A percentile compares a stretch with the other conserved stretches of the same genome.
phyloP scores from a whole-genome alignment of 2,113 vertebrate genomes.

The Oryzias melastigma region DNA sequence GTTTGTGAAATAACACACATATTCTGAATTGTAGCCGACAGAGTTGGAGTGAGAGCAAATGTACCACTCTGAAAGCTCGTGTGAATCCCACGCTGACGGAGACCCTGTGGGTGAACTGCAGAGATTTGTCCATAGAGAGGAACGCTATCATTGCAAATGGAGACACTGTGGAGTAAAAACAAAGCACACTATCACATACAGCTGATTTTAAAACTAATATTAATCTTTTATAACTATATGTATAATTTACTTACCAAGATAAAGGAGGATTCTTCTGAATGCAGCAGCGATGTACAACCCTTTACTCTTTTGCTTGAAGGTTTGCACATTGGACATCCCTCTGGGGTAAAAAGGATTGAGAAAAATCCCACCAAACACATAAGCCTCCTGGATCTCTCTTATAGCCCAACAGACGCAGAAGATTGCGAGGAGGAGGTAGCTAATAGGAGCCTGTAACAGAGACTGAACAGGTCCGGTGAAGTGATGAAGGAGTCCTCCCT shows the following conservation, averaged over 20 bases:
- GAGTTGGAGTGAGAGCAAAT: constrained; percentile 8
- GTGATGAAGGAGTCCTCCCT: constrained; percentile 85
- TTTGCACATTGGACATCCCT: constrained; percentile 81
- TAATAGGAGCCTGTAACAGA: constrained; percentile 76
- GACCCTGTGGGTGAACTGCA: constrained; percentile 81
- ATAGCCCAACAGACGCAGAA: constrained; percentile 83
- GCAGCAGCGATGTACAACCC: constrained; percentile 83
- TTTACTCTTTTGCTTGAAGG: constrained; percentile 84
- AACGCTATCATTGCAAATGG: constrained; percentile 94
- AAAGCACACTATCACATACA: constrained; percentile 1
- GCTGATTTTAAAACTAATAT: neutral
- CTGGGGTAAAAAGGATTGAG: constrained; percentile 93
- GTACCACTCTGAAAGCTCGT: constrained; percentile 92
- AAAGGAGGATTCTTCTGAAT: constrained; percentile 87
- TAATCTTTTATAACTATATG: neutral
- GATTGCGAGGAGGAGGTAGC: constrained; percentile 85
- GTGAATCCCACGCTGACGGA: constrained; percentile 91
- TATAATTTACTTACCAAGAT: constrained; percentile 82
- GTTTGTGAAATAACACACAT: too few species aligned
- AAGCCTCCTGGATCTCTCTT: constrained; percentile 89
- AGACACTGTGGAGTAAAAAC: constrained; percentile 83
- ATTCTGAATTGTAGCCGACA: too few species aligned
- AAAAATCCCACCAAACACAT: constrained; percentile 87
- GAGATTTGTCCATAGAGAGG: constrained; percentile 87
- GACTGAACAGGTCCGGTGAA: constrained; percentile 66